A percentile compares a stretch with the other conserved stretches of the same genome.
Conservation (phyloP, 2,113 vertebrate species). For the Perognathus longimembris region DNA sequence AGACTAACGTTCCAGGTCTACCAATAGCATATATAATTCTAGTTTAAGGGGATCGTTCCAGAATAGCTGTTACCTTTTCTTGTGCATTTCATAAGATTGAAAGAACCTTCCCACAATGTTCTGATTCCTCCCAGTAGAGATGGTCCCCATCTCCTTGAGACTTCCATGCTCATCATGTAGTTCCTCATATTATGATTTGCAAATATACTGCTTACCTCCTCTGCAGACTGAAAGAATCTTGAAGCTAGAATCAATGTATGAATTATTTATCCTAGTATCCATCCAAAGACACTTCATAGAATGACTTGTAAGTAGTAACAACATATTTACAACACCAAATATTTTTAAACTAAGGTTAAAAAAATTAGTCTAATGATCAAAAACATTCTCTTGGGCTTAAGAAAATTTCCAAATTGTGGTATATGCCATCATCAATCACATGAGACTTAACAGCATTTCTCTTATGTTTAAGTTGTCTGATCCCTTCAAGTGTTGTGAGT, state of each 20-base stretch:
- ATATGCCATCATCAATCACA: neutral
- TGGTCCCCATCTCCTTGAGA: neutral
- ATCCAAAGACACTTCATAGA: neutral
- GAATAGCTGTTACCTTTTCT: neutral
- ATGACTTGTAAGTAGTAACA: constrained; percentile 3
- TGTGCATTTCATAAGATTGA: neutral
- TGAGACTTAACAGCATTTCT: constrained; percentile 8
- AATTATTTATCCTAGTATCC: neutral
- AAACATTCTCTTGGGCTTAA: neutral
- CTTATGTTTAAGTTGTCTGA: neutral
- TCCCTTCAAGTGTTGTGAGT: constrained; percentile 3
- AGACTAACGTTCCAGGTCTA: neutral
- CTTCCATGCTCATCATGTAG: neutral
- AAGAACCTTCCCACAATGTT: neutral
- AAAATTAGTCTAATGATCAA: neutral
- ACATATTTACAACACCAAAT: neutral
- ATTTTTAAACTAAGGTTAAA: neutral
- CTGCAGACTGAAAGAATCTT: constrained; percentile 24
- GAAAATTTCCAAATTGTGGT: neutral
- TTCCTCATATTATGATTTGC: neutral
- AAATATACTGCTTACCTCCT: neutral
- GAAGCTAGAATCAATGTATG: neutral
- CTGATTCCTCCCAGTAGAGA: neutral
- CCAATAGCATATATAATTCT: neutral
- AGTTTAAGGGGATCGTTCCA: neutral